Conservation (phyloP, 2,888 invertebrate genomes). For the Elegia similella region DNA sequence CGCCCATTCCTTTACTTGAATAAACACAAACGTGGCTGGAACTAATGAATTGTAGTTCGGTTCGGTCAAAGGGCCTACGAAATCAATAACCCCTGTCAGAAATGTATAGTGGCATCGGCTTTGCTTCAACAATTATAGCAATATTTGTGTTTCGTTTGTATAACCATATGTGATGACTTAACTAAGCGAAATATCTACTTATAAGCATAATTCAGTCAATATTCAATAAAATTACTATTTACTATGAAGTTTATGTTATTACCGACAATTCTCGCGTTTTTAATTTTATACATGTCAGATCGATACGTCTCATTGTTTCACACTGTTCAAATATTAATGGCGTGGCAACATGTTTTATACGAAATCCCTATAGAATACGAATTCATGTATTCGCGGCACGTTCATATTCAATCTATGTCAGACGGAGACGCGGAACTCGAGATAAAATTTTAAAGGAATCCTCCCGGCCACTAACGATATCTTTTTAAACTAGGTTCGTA, state of each 20-base stretch:
- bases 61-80: too few species aligned
- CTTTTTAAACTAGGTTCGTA: slow-evolving; percentile 4
- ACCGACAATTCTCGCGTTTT: too few species aligned
- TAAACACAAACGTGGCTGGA: neutral
- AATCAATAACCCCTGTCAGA: too few species aligned
- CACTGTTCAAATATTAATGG: slow-evolving; percentile 1
- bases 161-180: too few species aligned
- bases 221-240: too few species aligned
- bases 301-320: neutral
- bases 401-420: slow-evolving; percentile 17
- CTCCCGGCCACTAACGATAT: neutral
- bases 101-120: too few species aligned
- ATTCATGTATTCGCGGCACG: slow-evolving; percentile 7
- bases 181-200: too few species aligned
- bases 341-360: slow-evolving; percentile 1
- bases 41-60: neutral
- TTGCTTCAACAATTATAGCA: too few species aligned
- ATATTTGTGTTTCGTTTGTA: too few species aligned
- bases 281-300: neutral
- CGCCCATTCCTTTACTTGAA: slow-evolving; percentile 2
- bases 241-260: too few species aligned
- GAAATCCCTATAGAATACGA: neutral
- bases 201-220: too few species aligned
- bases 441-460: slow-evolving; percentile 13
- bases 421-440: neutral